Percentiles rank a stretch among this genome's conserved stretches.
These are phyloP conservation scores for Diarsia mendica DNA, from an alignment of 2,888 invertebrate genomes.

Conservation along the genomic window DNA sequence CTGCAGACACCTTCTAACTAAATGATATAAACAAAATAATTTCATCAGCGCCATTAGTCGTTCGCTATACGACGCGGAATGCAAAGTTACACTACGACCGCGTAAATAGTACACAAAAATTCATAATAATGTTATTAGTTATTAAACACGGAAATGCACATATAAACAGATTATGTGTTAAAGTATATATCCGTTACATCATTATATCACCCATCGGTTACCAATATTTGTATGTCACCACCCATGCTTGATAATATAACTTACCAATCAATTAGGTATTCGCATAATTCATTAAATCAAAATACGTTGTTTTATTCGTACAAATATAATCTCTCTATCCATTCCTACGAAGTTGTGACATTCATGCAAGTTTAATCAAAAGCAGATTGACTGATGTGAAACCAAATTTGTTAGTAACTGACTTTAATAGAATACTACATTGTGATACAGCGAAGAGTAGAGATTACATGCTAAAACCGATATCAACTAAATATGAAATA, in stretches of 20 bases:
- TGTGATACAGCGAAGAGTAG: background rate
- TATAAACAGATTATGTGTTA: slow-evolving; percentile 30
- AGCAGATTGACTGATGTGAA: slow-evolving; percentile 6
- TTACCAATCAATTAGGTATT: background rate
- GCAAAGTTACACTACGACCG: slow-evolving; percentile 65
- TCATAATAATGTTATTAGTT: slow-evolving; percentile 24
- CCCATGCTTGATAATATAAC: slow-evolving; percentile 23
- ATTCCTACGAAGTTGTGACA: background rate
- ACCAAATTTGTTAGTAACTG: background rate
- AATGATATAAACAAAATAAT: slow-evolving; percentile 21
- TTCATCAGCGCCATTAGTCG: slow-evolving; percentile 45
- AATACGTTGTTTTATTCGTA: background rate
- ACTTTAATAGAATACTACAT: background rate
- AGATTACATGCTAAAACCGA: background rate
- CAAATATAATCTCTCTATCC: background rate
- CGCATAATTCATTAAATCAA: background rate
- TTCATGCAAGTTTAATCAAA: background rate
- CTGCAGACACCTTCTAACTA: slow-evolving; percentile 35
- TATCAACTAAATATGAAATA: background rate
- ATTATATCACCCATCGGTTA: slow-evolving; percentile 19
- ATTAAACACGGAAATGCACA: slow-evolving; percentile 29
- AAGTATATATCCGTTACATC: slow-evolving; percentile 7
- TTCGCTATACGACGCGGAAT: slow-evolving; percentile 40
- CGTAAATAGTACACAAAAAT: slow-evolving; percentile 44
- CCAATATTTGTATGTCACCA: slow-evolving; percentile 53